Base-by-base conservation (phyloP, 2,888 invertebrate species). In the Coelogynopora nodosa region DNA sequence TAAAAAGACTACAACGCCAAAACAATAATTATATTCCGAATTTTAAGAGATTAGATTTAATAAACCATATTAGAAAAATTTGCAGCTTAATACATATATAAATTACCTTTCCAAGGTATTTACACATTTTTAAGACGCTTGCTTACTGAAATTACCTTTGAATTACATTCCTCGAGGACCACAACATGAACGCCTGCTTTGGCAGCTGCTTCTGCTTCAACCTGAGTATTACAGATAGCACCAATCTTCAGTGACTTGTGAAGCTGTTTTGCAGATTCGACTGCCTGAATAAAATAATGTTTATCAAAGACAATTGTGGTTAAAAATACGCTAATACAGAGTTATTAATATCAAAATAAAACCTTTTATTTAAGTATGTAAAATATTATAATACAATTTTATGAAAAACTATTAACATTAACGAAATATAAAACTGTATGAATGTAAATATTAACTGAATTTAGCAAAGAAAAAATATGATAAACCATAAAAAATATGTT, bases 131-230 rank as follows among this genome's bases (percentile, higher is more conserved):
- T n/a, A n/a, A n/a, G n/a, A n/a, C n/a, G n/a, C n/a, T n/a, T n/a
- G n/a, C n/a, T n/a, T n/a, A n/a, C n/a, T n/a, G n/a, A n/a, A n/a
- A n/a, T n/a, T 49, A 74, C 74, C 74, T 74, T 74, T 23, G 74
- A 74, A 23, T 92, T 88, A 26, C 74, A 74, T 74, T 26, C 74
- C 23, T 93, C 92, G 23, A 93, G 88, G 92, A 93, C 92, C 30
- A 93, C 89, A 29, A 93, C 89, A 87, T 93, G 92, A 87, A 90
- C 90, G 1, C 92, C 92, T 0, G 91, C 91, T 27, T 85, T 84
- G 0, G 91, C 91, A n/a, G 92, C 92, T 87, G 91, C 91, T 18
- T 88, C n/a, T 0, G 92, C 92, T 82, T 92, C 92, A 30, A 90
- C 89, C 18, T 91, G 85, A 87, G 90, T 90, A 1, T 91, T 89